Evolutionary conservation across 2,797 vertebrate species (phyloP), one percentile per base, ranked within the genome.

Genomic region (Etheostoma perlongum): DNA sequence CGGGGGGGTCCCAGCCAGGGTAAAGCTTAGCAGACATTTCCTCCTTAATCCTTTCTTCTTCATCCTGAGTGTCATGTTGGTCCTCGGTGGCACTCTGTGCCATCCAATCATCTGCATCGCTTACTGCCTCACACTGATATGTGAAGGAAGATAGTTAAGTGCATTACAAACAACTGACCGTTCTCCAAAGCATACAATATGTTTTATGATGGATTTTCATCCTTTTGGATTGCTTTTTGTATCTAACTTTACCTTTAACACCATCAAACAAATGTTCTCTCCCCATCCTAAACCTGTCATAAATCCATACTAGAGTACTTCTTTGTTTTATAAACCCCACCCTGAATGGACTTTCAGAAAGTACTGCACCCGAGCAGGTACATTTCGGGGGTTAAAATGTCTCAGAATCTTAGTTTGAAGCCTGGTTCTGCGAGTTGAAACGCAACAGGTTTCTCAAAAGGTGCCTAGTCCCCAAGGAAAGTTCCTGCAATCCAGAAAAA

Each of bases 1-100:
- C 81, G 36, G 62, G 74, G 64, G 68, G 86, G 79, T 86, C 85
- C 85, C 86, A 87, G 66, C 75, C 51, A 5, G 86, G 89, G 51
- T 87, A 89, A 72, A 91, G 71, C 5, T 9, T 51, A 21, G 74
- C 66, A 8, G 81, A 74, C 13, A 54, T 27, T 6, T 51, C 69
- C 46, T 84, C 67, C 63, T 78, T 53, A 21, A 51, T 55, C 25
- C 46, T 52, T 44, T 82, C 71, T 40, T 81, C 81, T 62, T 86
- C 75, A 44, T 58, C 65, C 27, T 10, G 21, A n/a, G 3, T 54
- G 21, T 78, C 25, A 18, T 4, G 54, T 30, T 48, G 11, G 25
- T 18, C 44, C 8, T 74, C 59, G 1, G 51, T 18, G 42, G 71
- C 25, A 48, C 14, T 63, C 33, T 27, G 40, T 57, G 16, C 5